Base-by-base conservation (phyloP, 2,888 invertebrate genomes). In the Heteropelma amictum region DNA sequence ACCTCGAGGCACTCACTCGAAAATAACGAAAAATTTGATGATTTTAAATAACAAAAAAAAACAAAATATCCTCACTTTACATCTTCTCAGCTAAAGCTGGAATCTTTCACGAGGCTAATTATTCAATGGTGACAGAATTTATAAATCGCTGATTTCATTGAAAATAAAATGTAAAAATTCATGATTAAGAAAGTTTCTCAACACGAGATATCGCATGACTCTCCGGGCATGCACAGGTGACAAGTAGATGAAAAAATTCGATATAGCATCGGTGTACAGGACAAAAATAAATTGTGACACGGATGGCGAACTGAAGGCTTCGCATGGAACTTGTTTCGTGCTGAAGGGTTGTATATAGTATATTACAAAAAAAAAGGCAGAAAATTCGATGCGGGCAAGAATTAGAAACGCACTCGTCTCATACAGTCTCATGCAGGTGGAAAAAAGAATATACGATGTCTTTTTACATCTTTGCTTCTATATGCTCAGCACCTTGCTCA, bases 371-470 rank as follows among this genome's bases (percentile, higher is more conserved):
- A 56, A 40, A 56, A 26, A 10, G 26, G 17, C 42, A 63, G 8
- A 30, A 51, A 35, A 69, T 69, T 60, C 49, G 51, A 73, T 73
- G 73, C 73, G 73, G 73, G 73, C 42, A 58, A 35, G 42, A 51
- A 69, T 58, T 56, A 63, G 58, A 60, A 21, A 23, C 12, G 60
- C 12, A 40, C 42, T 30, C 40, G 33, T 30, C 12, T 26, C 17
- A 8, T 38, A 21, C 28, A 45, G 19, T 54, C 35, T 56, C 38
- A 63, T 63, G 70, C 70, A 70, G 70, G 70, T 70, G 70, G 14
- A 63, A 70, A 63, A 54, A 23, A n/a, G n/a, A 54, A 33, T 54
- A 69, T 45, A 17, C 54, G 45, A 23, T 45, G 56, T 56, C 30
- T 63, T n/a, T n/a, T n/a, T n/a, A n/a, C 35, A 28, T 54, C 61